Conservation (phyloP, 2,113 vertebrate species). For the Terrapene triunguis region DNA sequence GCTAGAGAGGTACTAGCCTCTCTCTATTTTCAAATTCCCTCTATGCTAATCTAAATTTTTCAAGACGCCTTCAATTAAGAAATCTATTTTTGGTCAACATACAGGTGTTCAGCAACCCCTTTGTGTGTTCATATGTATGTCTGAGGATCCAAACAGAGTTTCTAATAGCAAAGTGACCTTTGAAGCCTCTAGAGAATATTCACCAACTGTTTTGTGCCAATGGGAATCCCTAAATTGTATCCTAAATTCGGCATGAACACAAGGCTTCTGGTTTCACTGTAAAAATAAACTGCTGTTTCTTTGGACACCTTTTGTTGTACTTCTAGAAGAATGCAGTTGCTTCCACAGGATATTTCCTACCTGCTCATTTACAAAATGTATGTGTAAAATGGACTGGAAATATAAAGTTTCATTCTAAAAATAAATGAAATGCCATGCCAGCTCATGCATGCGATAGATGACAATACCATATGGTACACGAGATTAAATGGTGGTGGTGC, state of each 20-base stretch:
- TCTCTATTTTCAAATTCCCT: neutral
- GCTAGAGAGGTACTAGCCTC: neutral
- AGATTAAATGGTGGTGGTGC: neutral
- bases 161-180: neutral
- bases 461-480: neutral
- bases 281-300: constrained; percentile 7
- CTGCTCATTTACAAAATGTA: neutral
- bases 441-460: neutral
- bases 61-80: neutral
- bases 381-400: constrained; percentile 17
- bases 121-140: constrained; percentile 11
- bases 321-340: neutral
- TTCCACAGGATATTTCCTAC: constrained; percentile 13
- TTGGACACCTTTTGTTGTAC: neutral
- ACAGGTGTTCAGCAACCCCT: neutral
- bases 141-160: constrained; percentile 42
- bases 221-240: constrained; percentile 33
- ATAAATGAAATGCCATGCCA: neutral
- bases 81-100: neutral
- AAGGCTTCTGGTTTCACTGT: constrained; percentile 9
- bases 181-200: constrained; percentile 55
- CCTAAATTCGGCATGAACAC: constrained; percentile 7
- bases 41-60: neutral
- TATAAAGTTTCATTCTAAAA: neutral
- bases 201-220: neutral